These are phyloP conservation scores for Paelopatides confundens DNA, from an alignment of 53 echinoderm and acorn worm species.

Conservation along the genomic window DNA sequence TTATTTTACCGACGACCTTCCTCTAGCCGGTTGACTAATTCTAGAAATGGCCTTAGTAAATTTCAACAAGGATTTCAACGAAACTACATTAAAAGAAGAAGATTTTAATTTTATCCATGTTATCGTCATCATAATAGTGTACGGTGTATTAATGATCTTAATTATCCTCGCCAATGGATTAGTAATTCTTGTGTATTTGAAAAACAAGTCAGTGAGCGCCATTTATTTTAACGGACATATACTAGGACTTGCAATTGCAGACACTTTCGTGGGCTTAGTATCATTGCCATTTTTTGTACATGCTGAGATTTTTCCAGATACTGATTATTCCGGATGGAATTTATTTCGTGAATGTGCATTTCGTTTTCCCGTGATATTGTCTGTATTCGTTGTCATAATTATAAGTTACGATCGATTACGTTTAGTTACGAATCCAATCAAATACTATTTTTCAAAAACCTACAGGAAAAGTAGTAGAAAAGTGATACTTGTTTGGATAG, in stretches of 20 bases:
- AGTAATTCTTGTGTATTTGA: slow-evolving; percentile 7
- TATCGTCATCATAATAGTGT: background rate
- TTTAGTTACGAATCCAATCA: background rate
- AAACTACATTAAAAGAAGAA: background rate
- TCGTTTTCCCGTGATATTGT: background rate
- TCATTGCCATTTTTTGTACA: background rate
- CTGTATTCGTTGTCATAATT: background rate
- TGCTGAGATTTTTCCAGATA: background rate
- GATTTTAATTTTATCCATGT: background rate
- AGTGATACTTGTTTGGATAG: background rate
- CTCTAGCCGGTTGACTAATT: too few species aligned
- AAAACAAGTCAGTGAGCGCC: background rate
- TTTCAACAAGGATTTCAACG: background rate
- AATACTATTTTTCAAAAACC: background rate
- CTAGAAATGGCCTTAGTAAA: too few species aligned
- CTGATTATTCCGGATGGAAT: background rate
- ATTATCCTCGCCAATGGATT: slow-evolving; percentile 9
- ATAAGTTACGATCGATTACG: slow-evolving; percentile 26
- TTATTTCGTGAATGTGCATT: background rate
- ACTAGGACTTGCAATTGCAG: background rate
- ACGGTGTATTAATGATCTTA: background rate
- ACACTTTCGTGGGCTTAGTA: background rate
- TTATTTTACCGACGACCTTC: too few species aligned
- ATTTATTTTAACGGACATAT: background rate
- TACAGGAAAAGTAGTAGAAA: background rate